Conservation (phyloP, 2,888 invertebrate species). For the Morinoia aosen region DNA sequence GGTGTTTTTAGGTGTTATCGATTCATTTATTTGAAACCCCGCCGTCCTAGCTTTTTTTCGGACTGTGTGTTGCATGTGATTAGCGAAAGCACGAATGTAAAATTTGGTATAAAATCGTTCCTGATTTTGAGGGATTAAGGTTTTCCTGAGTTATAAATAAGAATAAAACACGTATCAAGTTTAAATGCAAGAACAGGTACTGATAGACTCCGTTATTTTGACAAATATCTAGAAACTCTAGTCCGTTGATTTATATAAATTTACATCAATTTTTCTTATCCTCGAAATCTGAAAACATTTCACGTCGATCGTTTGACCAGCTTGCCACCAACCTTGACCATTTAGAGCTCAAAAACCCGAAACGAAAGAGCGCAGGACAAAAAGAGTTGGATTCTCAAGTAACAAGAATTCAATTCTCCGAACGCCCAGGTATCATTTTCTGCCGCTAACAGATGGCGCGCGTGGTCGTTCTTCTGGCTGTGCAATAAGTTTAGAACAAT, state of each 20-base stretch:
- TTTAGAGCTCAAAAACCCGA: background rate
- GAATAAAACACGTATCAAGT: background rate
- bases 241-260: too few species aligned
- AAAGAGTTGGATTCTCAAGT: constrained; percentile 17
- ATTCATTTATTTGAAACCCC: too few species aligned
- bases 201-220: background rate
- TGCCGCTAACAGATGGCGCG: constrained; percentile 35
- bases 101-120: too few species aligned
- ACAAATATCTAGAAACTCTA: background rate
- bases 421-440: constrained; percentile 9
- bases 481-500: constrained; percentile 5
- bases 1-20: background rate
- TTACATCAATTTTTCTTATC: too few species aligned
- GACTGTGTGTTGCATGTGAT: too few species aligned
- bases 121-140: too few species aligned
- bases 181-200: background rate
- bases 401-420: background rate
- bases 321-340: background rate
- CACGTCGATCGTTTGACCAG: background rate
- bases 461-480: background rate
- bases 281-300: background rate
- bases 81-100: too few species aligned
- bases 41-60: too few species aligned
- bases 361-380: background rate
- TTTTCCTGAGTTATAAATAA: background rate